These are phyloP conservation scores for Delphinapterus leucas DNA, from an alignment of 2,113 vertebrate species.

Conservation along the genomic window DNA sequence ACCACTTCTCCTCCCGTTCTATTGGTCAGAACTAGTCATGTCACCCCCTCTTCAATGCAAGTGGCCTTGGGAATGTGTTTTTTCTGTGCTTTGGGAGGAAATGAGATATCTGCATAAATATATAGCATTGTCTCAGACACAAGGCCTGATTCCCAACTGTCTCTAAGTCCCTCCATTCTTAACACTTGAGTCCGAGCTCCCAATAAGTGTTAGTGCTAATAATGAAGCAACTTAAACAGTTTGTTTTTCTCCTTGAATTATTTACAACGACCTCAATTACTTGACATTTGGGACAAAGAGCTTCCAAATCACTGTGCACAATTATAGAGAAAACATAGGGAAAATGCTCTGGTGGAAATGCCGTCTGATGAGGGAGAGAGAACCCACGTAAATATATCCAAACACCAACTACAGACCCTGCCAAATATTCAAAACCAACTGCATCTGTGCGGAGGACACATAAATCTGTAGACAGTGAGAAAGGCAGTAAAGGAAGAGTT, in stretches of 20 bases:
- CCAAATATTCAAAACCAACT: constrained; percentile 41
- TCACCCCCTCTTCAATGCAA: neutral
- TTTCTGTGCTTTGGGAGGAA: neutral
- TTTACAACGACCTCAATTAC: constrained; percentile 8
- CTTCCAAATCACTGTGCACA: constrained; percentile 31
- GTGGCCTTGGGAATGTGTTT: neutral
- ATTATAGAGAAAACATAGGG: neutral
- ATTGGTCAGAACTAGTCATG: neutral
- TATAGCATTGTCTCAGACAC: neutral
- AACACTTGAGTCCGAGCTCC: neutral
- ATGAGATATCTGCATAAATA: neutral
- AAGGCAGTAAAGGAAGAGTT: neutral
- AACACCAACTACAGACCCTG: constrained; percentile 40
- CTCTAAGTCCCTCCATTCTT: neutral
- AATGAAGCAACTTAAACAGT: neutral
- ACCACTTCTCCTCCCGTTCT: neutral
- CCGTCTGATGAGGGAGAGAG: constrained; percentile 14
- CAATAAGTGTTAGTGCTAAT: neutral
- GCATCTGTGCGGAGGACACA: constrained; percentile 36
- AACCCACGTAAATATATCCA: constrained; percentile 31
- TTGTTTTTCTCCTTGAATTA: constrained; percentile 13
- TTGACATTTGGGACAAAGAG: constrained; percentile 22
- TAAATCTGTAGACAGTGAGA: neutral
- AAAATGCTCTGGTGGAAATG: constrained; percentile 18
- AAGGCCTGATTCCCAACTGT: neutral